Evolutionary conservation across 2,888 invertebrate genomes (phyloP).

Genomic region (Biston betularia): DNA sequence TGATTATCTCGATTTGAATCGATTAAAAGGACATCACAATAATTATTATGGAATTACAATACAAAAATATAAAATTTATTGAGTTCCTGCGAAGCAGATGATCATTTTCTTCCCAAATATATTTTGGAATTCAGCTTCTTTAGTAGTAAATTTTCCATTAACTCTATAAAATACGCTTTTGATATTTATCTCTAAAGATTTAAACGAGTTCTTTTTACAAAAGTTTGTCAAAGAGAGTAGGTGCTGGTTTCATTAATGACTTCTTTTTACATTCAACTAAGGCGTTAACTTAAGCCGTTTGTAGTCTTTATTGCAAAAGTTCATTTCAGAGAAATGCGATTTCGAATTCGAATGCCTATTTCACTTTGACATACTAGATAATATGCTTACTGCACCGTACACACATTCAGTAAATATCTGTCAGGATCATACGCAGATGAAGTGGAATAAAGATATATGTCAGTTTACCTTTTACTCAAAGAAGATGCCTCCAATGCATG

Average conservation of each 20-base stretch:
- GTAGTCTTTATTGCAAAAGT: conserved; percentile 53
- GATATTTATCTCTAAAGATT: conserved; percentile 14
- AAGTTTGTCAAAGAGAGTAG: conserved; percentile 26
- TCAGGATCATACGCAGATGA: no score
- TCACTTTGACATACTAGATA: neutral
- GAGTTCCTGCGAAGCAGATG: neutral
- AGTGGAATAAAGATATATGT: no score
- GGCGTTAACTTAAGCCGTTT: conserved; percentile 37
- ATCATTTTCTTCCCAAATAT: neutral
- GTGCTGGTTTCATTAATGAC: conserved; percentile 40
- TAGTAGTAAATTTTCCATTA: neutral
- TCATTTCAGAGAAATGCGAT: conserved; percentile 38
- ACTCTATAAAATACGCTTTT: neutral
- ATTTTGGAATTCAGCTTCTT: neutral
- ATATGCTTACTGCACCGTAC: neutral
- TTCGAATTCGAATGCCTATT: conserved; percentile 23
- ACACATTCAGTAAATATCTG: no score
- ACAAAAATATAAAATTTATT: neutral
- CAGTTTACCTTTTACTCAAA: no score
- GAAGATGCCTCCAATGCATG: no score
- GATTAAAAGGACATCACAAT: no score
- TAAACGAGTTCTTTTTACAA: conserved; percentile 10
- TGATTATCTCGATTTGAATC: no score
- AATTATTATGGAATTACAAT: no score
- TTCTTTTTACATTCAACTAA: conserved; percentile 43